phyloP scores from a whole-genome alignment of 2,888 invertebrate genomes.

The Chymomyza caudatula region DNA sequence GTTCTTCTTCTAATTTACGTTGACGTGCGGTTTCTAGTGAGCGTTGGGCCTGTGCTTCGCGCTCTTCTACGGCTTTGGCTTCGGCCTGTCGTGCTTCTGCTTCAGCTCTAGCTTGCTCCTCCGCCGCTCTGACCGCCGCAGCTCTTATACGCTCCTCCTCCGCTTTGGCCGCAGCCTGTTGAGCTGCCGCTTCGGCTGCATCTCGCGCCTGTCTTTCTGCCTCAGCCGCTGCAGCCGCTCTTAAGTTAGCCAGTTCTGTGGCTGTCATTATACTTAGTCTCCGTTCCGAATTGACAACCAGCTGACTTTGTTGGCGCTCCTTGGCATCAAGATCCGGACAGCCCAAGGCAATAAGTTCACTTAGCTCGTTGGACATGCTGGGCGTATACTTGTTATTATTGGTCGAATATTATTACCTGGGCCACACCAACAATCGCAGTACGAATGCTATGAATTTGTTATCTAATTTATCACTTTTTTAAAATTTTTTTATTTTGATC shows the following conservation, averaged over 20 bases:
- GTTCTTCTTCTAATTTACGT: conserved; percentile 17
- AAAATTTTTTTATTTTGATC: conserved; percentile 4
- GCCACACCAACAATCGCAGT: conserved; percentile 1
- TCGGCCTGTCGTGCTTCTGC: conserved; percentile 24
- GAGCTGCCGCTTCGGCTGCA: conserved; percentile 41
- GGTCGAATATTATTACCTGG: conserved; percentile 7
- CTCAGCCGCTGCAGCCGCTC: conserved; percentile 71
- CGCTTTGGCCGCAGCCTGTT: not conserved
- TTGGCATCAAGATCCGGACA: conserved; percentile 68
- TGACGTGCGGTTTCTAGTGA: conserved; percentile 40
- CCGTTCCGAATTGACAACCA: conserved; percentile 63
- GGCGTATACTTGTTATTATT: no score
- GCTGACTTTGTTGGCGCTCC: conserved; percentile 41
- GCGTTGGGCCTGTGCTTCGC: not conserved
- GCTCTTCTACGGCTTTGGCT: conserved; percentile 22
- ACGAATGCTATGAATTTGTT: conserved; percentile 20
- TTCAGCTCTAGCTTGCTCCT: conserved; percentile 24
- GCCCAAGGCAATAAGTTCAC: conserved; percentile 74
- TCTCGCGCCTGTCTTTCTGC: conserved; percentile 48
- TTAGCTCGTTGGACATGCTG: conserved; percentile 73
- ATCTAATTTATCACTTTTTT: conserved; percentile 45
- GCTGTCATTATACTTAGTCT: conserved; percentile 76
- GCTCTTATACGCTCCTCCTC: not conserved
- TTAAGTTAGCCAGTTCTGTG: conserved; percentile 62
- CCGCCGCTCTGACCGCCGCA: conserved; percentile 2